Evolutionary conservation across 2,113 vertebrate genomes (phyloP).

Genomic region (Chaetodon auriga): DNA sequence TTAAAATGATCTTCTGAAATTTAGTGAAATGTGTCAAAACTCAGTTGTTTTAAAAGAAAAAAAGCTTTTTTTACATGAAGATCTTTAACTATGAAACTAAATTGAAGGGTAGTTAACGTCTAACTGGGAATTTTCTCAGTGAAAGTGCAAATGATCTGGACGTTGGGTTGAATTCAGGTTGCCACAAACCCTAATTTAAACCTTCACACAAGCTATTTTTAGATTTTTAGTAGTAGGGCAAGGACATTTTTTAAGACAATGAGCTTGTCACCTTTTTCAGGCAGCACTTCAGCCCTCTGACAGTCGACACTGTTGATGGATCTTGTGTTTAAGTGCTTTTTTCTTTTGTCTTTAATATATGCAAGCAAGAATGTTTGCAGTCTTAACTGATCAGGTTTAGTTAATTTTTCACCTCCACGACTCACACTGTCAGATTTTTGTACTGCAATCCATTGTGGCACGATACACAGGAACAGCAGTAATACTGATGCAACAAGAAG

Average conservation of each 20-base stretch:
- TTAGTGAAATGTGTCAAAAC: not conserved
- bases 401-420: not conserved
- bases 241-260: not conserved
- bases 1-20: not conserved
- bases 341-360: not conserved
- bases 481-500: slow-evolving; percentile 1
- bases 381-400: not conserved
- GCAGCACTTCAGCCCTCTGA: not conserved
- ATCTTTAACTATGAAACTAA: not conserved
- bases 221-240: slow-evolving; percentile 15
- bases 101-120: not conserved
- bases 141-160: not conserved
- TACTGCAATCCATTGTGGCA: not conserved
- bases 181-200: not conserved
- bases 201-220: slow-evolving; percentile 3
- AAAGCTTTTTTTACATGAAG: not conserved
- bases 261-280: not conserved
- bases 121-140: not conserved
- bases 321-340: not conserved
- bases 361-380: not conserved
- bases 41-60: not conserved
- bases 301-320: not conserved
- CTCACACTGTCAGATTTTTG: not conserved
- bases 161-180: not conserved
- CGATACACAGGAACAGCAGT: not conserved